Base-by-base conservation (phyloP, 1,140 invertebrate genomes). In the Drosophila gunungcola region DNA sequence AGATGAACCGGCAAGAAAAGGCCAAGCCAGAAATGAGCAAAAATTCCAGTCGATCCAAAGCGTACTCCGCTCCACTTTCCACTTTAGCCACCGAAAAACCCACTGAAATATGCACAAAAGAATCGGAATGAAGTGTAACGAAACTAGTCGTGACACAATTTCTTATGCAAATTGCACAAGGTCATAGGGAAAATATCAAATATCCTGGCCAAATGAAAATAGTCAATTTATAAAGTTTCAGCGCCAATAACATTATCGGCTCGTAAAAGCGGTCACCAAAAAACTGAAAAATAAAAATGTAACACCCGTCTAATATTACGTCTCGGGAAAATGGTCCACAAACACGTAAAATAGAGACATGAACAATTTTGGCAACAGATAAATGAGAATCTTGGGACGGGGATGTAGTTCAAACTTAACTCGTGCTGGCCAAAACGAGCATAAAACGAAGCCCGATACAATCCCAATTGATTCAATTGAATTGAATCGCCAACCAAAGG, bases 401-500 rank as follows among this genome's bases (percentile, higher is more conserved):
- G 29, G 27, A 34, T 32, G 48, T 13, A 27, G 12, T 10, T 16
- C 12, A 5, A 49, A 49, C 48, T 13, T n/a, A 51, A 11, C 48
- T 39, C 48, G 65, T 80, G 80, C 73, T 54, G 76, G 80, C 60
- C 72, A 76, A 72, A 83, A 83, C 78, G 80, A 78, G 78, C 80
- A 83, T 83, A 84, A 83, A 70, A 70, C 67, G 67, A 67, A 80
- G 78, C 64, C 64, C 83, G 83, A 86, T 86, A 86, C 83, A 86
- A 86, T 88, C 83, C 83, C 83, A 86, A 86, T 86, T 86, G 83
- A 86, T 88, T 86, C 83, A 86, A 86, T 86, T 86, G 83, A 86
- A 86, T 86, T 75, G 83, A 86, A 86, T 88, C 83, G 78, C 70
- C 78, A 76, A 82, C 58, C 79, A 83, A 79, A 77, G 76, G 45